Conservation (phyloP, 2,888 invertebrate genomes). For the Synergus umbraculus region DNA sequence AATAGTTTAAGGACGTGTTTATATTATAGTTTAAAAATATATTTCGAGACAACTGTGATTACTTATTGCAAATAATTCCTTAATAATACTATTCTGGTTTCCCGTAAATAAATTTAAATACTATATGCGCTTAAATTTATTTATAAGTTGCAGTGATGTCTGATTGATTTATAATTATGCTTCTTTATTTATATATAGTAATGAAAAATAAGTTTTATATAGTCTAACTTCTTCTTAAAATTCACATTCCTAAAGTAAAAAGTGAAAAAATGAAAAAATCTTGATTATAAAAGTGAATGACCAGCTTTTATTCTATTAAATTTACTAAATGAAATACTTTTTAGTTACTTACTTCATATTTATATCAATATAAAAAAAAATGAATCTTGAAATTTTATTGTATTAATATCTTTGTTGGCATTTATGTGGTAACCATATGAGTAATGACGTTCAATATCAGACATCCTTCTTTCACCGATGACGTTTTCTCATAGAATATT, state of each 20-base stretch:
- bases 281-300: background rate
- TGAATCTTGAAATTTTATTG: background rate
- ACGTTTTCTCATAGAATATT: constrained; percentile 4
- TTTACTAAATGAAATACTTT: background rate
- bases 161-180: background rate
- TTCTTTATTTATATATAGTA: background rate
- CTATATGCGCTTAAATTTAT: background rate
- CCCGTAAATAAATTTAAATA: background rate
- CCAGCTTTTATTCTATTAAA: background rate
- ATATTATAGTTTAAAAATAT: background rate
- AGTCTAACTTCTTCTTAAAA: background rate
- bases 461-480: constrained; percentile 2
- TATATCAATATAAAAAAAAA: too few relatives aligned
- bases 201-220: background rate
- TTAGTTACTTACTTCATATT: background rate
- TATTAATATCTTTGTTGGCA: background rate
- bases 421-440: background rate
- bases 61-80: background rate
- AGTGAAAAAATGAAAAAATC: too few relatives aligned
- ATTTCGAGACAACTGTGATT: background rate
- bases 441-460: background rate
- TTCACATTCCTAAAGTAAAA: background rate
- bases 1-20: background rate
- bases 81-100: background rate
- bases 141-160: background rate